Evolutionary conservation across 2,113 vertebrate genomes (phyloP).

Genomic region (Chloropsis cyanopogon): DNA sequence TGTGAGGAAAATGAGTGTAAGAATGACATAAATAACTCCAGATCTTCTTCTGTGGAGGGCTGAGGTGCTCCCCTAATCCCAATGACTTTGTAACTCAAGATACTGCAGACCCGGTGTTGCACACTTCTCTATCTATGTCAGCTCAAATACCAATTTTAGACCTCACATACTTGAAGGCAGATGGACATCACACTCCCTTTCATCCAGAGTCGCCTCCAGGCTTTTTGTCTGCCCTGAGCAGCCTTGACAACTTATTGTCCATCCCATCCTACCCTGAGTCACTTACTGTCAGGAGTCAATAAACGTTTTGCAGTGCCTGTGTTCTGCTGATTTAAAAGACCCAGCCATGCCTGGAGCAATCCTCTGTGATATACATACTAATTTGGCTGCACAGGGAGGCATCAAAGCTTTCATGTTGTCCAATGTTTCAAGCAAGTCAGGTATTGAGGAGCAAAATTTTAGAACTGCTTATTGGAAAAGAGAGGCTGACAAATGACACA

Average conservation of each 20-base stretch:
- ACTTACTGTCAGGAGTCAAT: conserved; percentile 49
- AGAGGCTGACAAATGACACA: not conserved
- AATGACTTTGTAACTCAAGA: not conserved
- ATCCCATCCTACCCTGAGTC: not conserved
- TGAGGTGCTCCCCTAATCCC: not conserved
- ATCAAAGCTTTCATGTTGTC: not conserved
- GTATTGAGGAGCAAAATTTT: not conserved
- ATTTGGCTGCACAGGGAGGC: not conserved
- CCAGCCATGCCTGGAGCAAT: not conserved
- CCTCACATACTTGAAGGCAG: not conserved
- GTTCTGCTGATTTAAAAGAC: not conserved
- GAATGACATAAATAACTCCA: not conserved
- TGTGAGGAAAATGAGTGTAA: not conserved
- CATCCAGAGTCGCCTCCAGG: not conserved
- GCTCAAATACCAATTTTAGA: not conserved
- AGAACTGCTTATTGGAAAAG: not conserved
- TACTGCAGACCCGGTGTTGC: not conserved
- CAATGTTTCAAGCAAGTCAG: not conserved
- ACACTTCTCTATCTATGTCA: not conserved
- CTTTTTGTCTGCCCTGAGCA: not conserved
- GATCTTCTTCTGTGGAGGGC: not conserved
- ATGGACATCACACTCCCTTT: not conserved
- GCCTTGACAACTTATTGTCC: not conserved
- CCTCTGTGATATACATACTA: not conserved
- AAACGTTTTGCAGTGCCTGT: not conserved